Base-by-base conservation (phyloP, 2,888 invertebrate genomes). In the Deroplatys truncata region DNA sequence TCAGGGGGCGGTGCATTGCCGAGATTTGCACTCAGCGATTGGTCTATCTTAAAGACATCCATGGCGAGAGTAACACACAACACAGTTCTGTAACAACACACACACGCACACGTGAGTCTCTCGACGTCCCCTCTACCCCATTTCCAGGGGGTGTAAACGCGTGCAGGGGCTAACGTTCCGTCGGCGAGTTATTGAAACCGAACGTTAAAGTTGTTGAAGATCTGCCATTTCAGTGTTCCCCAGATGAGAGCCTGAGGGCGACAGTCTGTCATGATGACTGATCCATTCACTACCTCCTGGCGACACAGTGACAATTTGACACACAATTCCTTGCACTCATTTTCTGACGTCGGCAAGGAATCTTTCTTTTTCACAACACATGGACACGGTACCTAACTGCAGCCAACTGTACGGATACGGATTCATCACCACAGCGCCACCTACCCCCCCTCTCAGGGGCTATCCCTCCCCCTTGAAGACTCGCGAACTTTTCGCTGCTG, bases 21-120 rank as follows among this genome's bases (percentile, higher is more conserved):
- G 93, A 95, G 93, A 93, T 95, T 95, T 93, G 95, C 95, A 93
- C 94, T 94, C 92, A 95, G 94, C 93, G 95, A 95, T 94, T 95
- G 95, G 92, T 96, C 96, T 92, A 95, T 94, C 94, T 95, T 95
- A 94, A 96, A 96, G 94, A 96, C 96, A 95, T 96, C 96, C 97
- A 97, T 97, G n/a, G 82, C 83, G 56, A 43, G 35, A 20, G 16
- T 2, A 56, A 72, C 72, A 35, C 16, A 83, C 43, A 88, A 84
- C 31, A 31, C 85, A n/a, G 85, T 31, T 13, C 31, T 43, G 43
- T 35, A 20, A 28, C 28, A 25, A 20, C 85, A 31, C 85, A 43
- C 85, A 43, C 85, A 43, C 31, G 85, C 31, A 85, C 85, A 85
- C 43, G 56, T 56, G 56, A 56, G 56, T 56, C 56, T 56, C 16